Conservation (phyloP, 2,113 vertebrate species). For the Istiophorus platypterus region DNA sequence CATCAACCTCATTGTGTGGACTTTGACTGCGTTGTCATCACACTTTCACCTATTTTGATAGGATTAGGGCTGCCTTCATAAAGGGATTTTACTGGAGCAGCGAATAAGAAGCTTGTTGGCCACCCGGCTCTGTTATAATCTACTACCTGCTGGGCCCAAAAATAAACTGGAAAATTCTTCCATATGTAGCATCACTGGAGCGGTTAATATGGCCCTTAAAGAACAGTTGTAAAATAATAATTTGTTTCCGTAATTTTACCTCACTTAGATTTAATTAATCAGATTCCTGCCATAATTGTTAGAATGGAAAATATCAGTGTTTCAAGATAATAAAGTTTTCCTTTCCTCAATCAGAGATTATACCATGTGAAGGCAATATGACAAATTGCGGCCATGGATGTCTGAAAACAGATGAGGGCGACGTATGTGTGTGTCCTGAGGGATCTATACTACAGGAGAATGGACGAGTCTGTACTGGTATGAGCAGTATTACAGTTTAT, state of each 20-base stretch:
- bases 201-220: background rate
- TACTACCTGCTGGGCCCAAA: constrained; percentile 19
- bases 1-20: constrained; percentile 31
- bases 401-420: constrained; percentile 84
- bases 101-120: constrained; percentile 67
- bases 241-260: background rate
- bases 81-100: constrained; percentile 55
- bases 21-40: constrained; percentile 44
- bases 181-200: background rate
- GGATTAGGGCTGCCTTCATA: constrained; percentile 66
- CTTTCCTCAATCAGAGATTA: constrained; percentile 83
- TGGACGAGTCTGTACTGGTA: constrained; percentile 90
- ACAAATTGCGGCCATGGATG: constrained; percentile 88
- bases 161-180: constrained; percentile 26
- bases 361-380: constrained; percentile 82
- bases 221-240: no score
- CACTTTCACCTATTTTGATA: constrained; percentile 63
- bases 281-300: background rate
- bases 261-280: background rate
- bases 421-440: constrained; percentile 90
- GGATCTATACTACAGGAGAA: constrained; percentile 88
- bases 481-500: constrained; percentile 7
- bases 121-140: constrained; percentile 47
- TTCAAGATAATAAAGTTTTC: background rate
- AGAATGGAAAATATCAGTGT: background rate